These are phyloP conservation scores for Notocelia uddmanniana DNA, from an alignment of 2,888 invertebrate species.

Conservation along the genomic window DNA sequence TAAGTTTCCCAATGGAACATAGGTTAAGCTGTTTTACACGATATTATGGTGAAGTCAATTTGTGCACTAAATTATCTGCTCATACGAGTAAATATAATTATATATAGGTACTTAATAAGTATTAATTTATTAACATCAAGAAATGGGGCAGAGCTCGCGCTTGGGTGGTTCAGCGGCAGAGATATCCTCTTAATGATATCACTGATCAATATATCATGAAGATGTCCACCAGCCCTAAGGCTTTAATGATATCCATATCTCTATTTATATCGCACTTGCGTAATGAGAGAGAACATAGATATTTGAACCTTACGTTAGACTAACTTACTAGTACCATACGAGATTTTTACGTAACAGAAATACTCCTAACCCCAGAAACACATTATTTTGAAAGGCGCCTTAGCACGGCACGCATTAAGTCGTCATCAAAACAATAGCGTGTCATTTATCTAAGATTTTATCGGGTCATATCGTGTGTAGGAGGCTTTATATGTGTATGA, in stretches of 20 bases:
- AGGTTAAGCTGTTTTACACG: constrained; percentile 30
- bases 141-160: neutral
- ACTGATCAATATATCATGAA: too few species aligned
- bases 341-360: neutral
- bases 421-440: constrained; percentile 43
- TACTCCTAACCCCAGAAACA: neutral
- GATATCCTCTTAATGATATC: neutral
- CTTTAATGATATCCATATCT: too few species aligned
- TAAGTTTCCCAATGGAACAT: constrained; percentile 50
- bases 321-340: neutral
- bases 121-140: too few species aligned
- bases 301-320: neutral
- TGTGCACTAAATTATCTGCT: neutral
- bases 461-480: constrained; percentile 56
- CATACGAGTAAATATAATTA: too few species aligned
- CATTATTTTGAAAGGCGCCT: constrained; percentile 28
- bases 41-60: neutral
- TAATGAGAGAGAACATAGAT: too few species aligned
- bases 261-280: neutral
- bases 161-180: neutral
- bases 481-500: constrained; percentile 69
- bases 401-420: constrained; percentile 30
- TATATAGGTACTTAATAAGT: too few species aligned
- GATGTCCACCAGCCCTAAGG: too few species aligned
- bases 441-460: constrained; percentile 44